Base-by-base conservation (phyloP, 2,113 vertebrate species). In the Piaya cayana region DNA sequence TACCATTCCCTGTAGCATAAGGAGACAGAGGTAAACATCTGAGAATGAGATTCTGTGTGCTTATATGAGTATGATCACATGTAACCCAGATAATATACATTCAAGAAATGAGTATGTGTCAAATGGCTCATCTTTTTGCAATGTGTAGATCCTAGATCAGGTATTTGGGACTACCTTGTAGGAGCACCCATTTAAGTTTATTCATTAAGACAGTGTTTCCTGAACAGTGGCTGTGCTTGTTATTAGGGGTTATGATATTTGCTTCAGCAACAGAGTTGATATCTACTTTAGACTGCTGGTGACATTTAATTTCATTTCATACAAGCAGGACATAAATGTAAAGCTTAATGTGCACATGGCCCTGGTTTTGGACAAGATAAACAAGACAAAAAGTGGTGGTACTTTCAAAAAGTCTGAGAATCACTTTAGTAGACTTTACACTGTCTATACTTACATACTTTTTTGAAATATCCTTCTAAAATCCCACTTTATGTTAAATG, bases 161-260 rank as follows among this genome's bases (percentile, higher is more conserved):
- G 12, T 36, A 58, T 72, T 53, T 71, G 29, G 21, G 52, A 21
- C 15, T 37, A 30, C 26, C 53, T 80, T 34, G 26, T 49, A 4
- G 21, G 42, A 83, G 13, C n/a, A 63, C 10, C 14, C 25, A 53
- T 0, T 0, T 12, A 60, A 21, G 6, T 5, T 12, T 50, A 20
- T 42, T 55, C 80, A 55, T 18, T 37, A 29, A 70, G 20, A 22
- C 22, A 53, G 2, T 16, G 23, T 52, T 43, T 52, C 13, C 65
- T 37, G 30, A 64, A 37, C 9, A 17, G 29, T 47, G 23, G 39
- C 37, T 36, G 22, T 52, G 11, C 12, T 30, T 90, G 9, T 26
- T 49, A 50, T 42, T 18, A 64, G 34, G 12, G 27, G 7, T 59
- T 59, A 69, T 5, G 9, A 26, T 5, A 13, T 50, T 81, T 84